Percentiles rank a stretch among this genome's conserved stretches.
Conservation (phyloP, 2,888 invertebrate species). For the Pheosia tremula region DNA sequence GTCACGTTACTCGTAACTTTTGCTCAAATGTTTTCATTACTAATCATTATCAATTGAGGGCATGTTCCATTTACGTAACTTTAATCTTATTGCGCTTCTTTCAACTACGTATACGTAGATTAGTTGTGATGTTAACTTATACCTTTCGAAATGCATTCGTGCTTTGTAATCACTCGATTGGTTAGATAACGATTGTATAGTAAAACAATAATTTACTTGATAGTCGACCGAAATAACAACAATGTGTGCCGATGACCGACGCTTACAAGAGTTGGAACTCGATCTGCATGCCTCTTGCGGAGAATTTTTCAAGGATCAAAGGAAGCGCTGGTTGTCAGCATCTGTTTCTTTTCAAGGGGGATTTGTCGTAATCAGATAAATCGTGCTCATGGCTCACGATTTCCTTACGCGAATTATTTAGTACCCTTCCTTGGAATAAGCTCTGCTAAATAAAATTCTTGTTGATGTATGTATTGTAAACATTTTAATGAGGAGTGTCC, state of each 20-base stretch:
- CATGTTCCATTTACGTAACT: slow-evolving; percentile 18
- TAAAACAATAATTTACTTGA: slow-evolving; percentile 38
- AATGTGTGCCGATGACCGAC: slow-evolving; percentile 57
- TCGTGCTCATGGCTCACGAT: slow-evolving; percentile 60
- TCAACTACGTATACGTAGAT: slow-evolving; percentile 6
- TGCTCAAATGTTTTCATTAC: slow-evolving; percentile 31
- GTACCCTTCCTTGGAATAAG: slow-evolving; percentile 22
- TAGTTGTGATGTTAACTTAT: slow-evolving; percentile 9
- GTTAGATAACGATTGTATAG: slow-evolving; percentile 18
- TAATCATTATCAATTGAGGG: slow-evolving; percentile 32
- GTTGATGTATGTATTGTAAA: slow-evolving; percentile 15
- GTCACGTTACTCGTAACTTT: slow-evolving; percentile 45
- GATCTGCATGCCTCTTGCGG: slow-evolving; percentile 49
- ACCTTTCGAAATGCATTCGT: slow-evolving; percentile 19
- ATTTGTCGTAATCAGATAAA: slow-evolving; percentile 72
- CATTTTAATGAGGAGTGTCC: neutral
- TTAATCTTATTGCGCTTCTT: slow-evolving; percentile 13
- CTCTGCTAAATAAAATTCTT: slow-evolving; percentile 8
- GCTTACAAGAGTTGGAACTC: slow-evolving; percentile 55
- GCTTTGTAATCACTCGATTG: slow-evolving; percentile 10
- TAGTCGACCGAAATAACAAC: slow-evolving; percentile 53
- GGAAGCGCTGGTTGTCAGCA: slow-evolving; percentile 53
- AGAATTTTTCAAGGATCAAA: slow-evolving; percentile 70
- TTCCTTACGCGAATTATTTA: slow-evolving; percentile 58
- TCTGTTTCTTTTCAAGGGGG: slow-evolving; percentile 68